Percentiles rank a stretch among this genome's conserved stretches.
These are phyloP conservation scores for Octomys mimax DNA, from an alignment of 2,797 vertebrate genomes.

Conservation along the genomic window DNA sequence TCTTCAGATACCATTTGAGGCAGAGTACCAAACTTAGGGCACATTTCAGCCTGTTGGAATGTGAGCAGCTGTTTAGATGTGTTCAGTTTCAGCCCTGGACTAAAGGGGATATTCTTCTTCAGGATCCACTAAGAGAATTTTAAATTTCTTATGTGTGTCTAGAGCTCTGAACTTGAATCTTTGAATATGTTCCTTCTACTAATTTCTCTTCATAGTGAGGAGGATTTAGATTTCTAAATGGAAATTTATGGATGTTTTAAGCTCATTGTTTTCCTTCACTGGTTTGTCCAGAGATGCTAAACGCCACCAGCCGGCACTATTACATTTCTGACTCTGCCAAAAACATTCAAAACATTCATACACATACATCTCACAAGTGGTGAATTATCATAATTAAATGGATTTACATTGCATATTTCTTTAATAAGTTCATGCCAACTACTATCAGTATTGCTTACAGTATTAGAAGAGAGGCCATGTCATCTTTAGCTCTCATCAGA, in stretches of 20 bases:
- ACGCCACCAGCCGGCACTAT: neutral
- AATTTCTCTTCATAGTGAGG: neutral
- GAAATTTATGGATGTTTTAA: neutral
- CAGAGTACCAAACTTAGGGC: neutral
- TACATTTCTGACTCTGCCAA: neutral
- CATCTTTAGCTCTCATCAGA: neutral
- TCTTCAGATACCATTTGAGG: neutral
- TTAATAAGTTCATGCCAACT: neutral
- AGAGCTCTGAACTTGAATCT: neutral
- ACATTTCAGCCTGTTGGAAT: neutral
- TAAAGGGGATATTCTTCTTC: neutral
- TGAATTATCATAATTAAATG: too few species aligned
- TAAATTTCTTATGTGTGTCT: neutral
- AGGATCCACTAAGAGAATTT: neutral
- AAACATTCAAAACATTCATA: too few species aligned
- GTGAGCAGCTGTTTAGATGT: accelerated
- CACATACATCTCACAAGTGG: too few species aligned
- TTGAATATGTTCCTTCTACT: neutral
- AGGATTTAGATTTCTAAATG: neutral
- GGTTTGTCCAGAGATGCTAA: neutral
- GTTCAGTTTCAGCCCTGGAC: neutral
- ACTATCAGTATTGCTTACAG: neutral
- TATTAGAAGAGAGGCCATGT: neutral
- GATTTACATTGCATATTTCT: too few species aligned
- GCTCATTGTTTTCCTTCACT: neutral